Percentiles rank a stretch among this genome's conserved stretches.
These are phyloP conservation scores for Hippocampus barbouri DNA, from an alignment of 2,113 vertebrate species.

Conservation along the genomic window DNA sequence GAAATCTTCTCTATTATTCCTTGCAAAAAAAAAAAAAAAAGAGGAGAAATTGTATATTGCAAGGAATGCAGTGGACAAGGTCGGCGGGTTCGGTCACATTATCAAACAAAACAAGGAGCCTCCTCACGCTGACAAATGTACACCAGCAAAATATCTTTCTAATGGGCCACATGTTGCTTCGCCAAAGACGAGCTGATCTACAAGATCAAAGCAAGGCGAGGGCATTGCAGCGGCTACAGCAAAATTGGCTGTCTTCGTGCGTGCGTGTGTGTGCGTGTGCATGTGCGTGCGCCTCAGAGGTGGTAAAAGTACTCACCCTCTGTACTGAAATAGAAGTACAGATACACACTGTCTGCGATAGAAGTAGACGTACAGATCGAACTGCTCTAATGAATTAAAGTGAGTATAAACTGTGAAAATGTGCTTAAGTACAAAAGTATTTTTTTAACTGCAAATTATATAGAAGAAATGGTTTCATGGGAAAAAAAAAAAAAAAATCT, in stretches of 20 bases:
- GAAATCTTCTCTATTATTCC: not conserved
- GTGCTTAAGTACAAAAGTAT: not conserved
- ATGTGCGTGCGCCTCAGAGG: not conserved
- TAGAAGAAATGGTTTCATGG: too few species aligned
- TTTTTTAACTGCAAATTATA: too few species aligned
- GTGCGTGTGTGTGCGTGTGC: too few species aligned
- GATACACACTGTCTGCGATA: not conserved
- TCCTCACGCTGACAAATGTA: not conserved
- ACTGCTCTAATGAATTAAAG: not conserved
- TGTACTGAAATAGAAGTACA: not conserved
- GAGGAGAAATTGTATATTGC: not conserved
- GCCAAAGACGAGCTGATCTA: too few species aligned
- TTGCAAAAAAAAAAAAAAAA: not conserved
- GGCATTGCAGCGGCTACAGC: too few species aligned
- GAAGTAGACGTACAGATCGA: not conserved
- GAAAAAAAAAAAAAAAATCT: too few species aligned
- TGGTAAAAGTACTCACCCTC: not conserved
- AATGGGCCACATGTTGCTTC: too few species aligned
- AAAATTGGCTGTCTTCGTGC: too few species aligned
- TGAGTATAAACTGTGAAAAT: not conserved
- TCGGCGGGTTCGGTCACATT: not conserved
- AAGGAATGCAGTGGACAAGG: not conserved
- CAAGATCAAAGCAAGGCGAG: too few species aligned
- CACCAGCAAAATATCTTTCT: too few species aligned
- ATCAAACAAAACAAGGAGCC: not conserved